Evolutionary conservation across 2,888 invertebrate species (phyloP), one percentile per base, ranked within the genome.

Genomic region (Ectemnius continuus): DNA sequence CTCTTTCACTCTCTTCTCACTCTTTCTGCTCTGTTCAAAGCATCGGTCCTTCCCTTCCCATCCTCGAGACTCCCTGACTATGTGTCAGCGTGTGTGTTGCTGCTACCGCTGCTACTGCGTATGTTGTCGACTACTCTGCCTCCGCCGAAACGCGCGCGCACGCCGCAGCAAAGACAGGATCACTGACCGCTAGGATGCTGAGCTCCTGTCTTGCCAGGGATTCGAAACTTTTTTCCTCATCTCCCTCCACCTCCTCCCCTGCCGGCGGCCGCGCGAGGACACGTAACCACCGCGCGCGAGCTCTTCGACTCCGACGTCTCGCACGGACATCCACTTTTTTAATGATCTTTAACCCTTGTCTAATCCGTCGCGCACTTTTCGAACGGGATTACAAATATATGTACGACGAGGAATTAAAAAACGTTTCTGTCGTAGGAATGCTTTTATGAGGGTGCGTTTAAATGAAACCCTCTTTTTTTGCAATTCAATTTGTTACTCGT

Each of bases 171-270:
- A 67, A 67, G 78, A 67, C 70, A 79, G 79, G 81, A 79, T 76
- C 82, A 82, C 79, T 82, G 82, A 82, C 82, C 80, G 79, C 28
- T 78, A 70, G 74, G 76, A 78, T 67, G 79, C 77, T 36, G 8
- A 36, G 36, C 36, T 36, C 36, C 36, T 81, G 76, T 81, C 79
- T 72, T 78, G 80, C 77, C 70, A 71, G 81, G 77, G 82, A 74
- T 75, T 82, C 70, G 52, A 75, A 75, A 80, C 80, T 82, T 82
- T 82, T 82, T 82, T 80, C 74, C 60, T 36, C 36, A 6, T 36
- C 36, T 6, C 36, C 36, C 36, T 36, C 36, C 36, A 1, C 67
- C 36, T 1, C 36, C 36, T 8, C 8, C 36, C 4, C 2, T 64
- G 47, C 23, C 73, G 72, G 75, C 78, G 73, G 70, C 77, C 14